These are phyloP conservation scores for Mobula hypostoma DNA, from an alignment of 2,113 vertebrate species.

Conservation along the genomic window DNA sequence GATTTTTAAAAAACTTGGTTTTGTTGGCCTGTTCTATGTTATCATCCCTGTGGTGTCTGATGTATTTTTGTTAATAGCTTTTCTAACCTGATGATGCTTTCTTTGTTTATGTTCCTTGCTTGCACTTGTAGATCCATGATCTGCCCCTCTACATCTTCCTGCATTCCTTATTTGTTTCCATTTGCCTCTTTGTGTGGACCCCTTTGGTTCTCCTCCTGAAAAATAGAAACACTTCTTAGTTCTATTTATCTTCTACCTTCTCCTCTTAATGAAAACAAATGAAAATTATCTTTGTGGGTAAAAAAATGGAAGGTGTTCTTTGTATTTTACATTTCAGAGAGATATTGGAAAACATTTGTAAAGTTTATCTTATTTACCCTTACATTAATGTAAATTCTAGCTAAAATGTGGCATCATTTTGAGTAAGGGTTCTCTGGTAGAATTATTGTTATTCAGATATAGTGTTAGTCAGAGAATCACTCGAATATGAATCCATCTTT, in stretches of 20 bases:
- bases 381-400: not conserved
- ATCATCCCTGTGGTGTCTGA: not conserved
- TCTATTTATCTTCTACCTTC: not conserved
- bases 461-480: not conserved
- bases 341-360: not conserved
- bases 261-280: not conserved
- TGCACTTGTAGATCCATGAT: not conserved
- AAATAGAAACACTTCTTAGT: not conserved
- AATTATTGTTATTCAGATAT: not conserved
- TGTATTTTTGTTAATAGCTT: not conserved
- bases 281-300: not conserved
- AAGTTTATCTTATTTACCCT: not conserved
- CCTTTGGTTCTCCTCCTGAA: not conserved
- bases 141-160: not conserved
- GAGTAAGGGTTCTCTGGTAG: not conserved
- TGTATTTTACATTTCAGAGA: not conserved
- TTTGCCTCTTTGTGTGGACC: not conserved
- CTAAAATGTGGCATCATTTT: not conserved
- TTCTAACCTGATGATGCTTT: not conserved
- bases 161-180: not conserved
- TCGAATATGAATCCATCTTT: not conserved
- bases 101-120: not conserved
- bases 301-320: not conserved
- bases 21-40: not conserved
- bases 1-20: not conserved